These are phyloP conservation scores for Picus viridis DNA, from an alignment of 2,797 vertebrate species.

Conservation along the genomic window DNA sequence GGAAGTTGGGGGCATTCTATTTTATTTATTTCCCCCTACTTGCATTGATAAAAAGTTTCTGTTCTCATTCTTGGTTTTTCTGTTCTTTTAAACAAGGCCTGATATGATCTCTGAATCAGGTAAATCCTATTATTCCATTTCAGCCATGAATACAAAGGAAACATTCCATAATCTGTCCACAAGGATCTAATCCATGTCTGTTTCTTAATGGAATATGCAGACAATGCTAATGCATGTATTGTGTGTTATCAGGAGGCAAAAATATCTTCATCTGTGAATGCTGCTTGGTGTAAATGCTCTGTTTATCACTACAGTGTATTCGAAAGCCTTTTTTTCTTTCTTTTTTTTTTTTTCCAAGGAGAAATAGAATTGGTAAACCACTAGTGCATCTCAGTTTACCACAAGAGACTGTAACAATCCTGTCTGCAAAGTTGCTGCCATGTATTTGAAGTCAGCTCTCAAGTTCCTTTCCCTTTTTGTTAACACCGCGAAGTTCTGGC, in stretches of 20 bases:
- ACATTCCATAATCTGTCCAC: slow-evolving; percentile 43
- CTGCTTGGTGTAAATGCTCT: not conserved
- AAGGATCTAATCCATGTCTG: slow-evolving; percentile 23
- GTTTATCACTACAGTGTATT: not conserved
- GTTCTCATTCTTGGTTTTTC: not conserved
- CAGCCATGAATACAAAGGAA: slow-evolving; percentile 54
- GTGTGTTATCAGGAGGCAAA: slow-evolving; percentile 28
- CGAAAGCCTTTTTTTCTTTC: not conserved
- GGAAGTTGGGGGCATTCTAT: not conserved
- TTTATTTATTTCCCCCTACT: not conserved
- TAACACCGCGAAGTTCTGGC: slow-evolving; percentile 5
- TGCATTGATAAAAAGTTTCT: not conserved
- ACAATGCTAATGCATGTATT: not conserved
- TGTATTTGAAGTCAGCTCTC: not conserved
- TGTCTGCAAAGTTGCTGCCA: not conserved
- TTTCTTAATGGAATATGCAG: not conserved
- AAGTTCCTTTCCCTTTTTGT: not conserved
- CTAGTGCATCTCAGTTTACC: not conserved
- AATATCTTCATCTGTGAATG: not conserved
- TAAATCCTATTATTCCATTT: slow-evolving; percentile 39
- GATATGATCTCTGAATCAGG: slow-evolving; percentile 8
- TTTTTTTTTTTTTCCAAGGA: not conserved
- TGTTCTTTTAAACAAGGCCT: slow-evolving; percentile 25
- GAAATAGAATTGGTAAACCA: not conserved
- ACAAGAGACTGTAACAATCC: not conserved